Evolutionary conservation across 2,797 vertebrate genomes (phyloP).

Genomic region (Netta rufina): DNA sequence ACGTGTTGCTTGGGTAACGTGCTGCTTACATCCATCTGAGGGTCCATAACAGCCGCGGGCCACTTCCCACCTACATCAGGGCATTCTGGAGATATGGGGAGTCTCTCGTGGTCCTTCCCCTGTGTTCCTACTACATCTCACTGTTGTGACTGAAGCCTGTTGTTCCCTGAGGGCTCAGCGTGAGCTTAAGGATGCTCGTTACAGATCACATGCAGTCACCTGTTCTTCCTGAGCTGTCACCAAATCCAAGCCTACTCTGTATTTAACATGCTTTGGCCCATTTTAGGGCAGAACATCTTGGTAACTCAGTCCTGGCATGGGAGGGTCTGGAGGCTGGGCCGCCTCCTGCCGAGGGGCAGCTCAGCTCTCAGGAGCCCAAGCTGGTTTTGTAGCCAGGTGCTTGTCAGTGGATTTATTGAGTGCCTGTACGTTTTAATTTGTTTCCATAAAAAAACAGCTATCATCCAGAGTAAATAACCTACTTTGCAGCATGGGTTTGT

Average conservation of each 20-base stretch:
- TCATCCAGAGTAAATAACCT: conserved; percentile 16
- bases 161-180: not conserved
- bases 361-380: not conserved
- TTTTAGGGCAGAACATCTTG: not conserved
- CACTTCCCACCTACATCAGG: not conserved
- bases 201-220: not conserved
- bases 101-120: not conserved
- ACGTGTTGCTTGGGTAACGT: not conserved
- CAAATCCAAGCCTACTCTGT: not conserved
- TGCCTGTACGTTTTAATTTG: not conserved
- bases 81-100: not conserved
- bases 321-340: not conserved
- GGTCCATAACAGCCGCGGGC: not conserved
- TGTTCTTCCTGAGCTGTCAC: not conserved
- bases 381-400: not conserved
- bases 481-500: not conserved
- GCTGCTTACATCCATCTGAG: not conserved
- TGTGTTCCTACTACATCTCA: not conserved
- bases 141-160: not conserved
- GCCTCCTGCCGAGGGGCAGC: not conserved
- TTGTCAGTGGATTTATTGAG: not conserved
- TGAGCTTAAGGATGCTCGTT: not conserved
- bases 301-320: not conserved
- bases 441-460: conserved; percentile 8
- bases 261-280: not conserved